A percentile compares a stretch with the other conserved stretches of the same genome.
phyloP scores from a whole-genome alignment of 2,888 invertebrate genomes.

The Lamproptera curius region DNA sequence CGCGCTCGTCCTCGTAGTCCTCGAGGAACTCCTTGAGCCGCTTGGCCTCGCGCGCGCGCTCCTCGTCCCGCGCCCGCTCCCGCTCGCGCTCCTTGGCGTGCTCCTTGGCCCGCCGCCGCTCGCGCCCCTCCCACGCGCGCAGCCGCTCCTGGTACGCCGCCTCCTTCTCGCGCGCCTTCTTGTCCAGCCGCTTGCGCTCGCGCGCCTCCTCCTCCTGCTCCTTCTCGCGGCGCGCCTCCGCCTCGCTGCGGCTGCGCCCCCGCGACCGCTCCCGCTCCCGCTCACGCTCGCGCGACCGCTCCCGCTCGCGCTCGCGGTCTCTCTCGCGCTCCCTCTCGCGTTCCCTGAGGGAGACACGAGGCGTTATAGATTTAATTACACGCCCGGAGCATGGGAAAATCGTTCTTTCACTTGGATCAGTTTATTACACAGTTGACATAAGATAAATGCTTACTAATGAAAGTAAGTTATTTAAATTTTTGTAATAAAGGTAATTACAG shows the following conservation, averaged over 20 bases:
- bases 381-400: too few species aligned
- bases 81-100: slow-evolving; percentile 92
- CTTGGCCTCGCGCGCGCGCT: slow-evolving; percentile 94
- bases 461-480: too few species aligned
- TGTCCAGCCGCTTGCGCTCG: slow-evolving; percentile 92
- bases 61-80: slow-evolving; percentile 85
- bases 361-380: too few species aligned
- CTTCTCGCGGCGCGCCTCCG: slow-evolving; percentile 84
- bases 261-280: slow-evolving; percentile 63
- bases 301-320: slow-evolving; percentile 52
- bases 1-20: slow-evolving; percentile 98
- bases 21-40: slow-evolving; percentile 98
- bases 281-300: slow-evolving; percentile 47
- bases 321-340: slow-evolving; percentile 55
- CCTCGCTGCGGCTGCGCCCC: slow-evolving; percentile 72
- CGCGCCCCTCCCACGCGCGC: slow-evolving; percentile 90
- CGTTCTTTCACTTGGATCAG: too few species aligned
- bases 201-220: slow-evolving; percentile 95
- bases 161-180: slow-evolving; percentile 96
- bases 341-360: too few species aligned
- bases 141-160: slow-evolving; percentile 94
- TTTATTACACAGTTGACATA: too few species aligned
- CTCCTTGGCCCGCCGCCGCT: slow-evolving; percentile 93
- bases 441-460: too few species aligned
- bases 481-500: too few species aligned